These are phyloP conservation scores for Selenia dentaria DNA, from an alignment of 2,888 invertebrate genomes.

Conservation along the genomic window DNA sequence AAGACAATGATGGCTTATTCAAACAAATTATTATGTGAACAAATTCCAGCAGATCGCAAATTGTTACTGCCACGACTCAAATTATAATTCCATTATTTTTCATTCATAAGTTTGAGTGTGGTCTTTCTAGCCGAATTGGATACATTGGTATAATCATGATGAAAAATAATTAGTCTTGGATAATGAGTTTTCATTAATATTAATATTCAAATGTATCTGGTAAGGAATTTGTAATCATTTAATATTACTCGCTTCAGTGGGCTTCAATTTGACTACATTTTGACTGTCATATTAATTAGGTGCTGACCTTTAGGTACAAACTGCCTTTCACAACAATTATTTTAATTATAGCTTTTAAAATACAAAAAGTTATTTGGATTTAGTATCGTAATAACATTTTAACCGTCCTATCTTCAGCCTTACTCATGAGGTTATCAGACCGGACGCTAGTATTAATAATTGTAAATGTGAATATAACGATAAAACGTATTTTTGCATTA, in stretches of 20 bases:
- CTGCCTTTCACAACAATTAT: not conserved
- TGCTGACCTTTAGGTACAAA: not conserved
- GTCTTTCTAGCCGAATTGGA: too few species aligned
- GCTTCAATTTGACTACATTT: too few species aligned
- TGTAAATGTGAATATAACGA: slow-evolving; percentile 30
- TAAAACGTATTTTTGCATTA: slow-evolving; percentile 26
- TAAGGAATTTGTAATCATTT: too few species aligned
- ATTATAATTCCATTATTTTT: too few species aligned
- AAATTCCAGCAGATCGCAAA: slow-evolving; percentile 8
- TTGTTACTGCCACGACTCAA: slow-evolving; percentile 4
- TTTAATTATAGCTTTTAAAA: not conserved
- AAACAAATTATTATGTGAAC: slow-evolving; percentile 10
- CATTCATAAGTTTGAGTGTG: too few species aligned
- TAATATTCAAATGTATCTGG: too few species aligned
- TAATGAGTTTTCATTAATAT: too few species aligned
- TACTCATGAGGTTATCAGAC: slow-evolving; percentile 35
- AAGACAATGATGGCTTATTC: slow-evolving; percentile 9
- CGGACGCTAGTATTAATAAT: slow-evolving; percentile 24
- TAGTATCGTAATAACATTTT: not conserved
- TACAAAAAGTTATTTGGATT: not conserved
- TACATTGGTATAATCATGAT: too few species aligned
- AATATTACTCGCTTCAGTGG: too few species aligned
- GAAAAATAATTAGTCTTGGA: too few species aligned
- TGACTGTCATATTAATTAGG: too few species aligned
- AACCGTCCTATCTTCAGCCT: slow-evolving; percentile 5